phyloP scores from a whole-genome alignment of 2,888 invertebrate genomes.

The Coenonympha glycerion region DNA sequence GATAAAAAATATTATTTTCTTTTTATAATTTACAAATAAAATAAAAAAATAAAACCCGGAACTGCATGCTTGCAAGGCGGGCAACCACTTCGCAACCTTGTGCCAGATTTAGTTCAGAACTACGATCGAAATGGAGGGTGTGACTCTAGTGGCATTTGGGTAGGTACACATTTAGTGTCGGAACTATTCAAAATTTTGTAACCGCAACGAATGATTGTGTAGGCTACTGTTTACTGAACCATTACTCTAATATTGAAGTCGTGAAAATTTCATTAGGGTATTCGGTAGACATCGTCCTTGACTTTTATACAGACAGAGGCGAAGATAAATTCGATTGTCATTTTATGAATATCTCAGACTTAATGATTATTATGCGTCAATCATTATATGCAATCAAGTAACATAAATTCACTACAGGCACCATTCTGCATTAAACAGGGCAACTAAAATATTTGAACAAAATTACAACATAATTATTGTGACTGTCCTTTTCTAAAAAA shows the following conservation, averaged over 20 bases:
- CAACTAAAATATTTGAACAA: slow-evolving; percentile 10
- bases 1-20: background rate
- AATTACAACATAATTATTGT: background rate
- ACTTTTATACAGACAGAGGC: background rate
- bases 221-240: background rate
- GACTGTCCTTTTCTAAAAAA: slow-evolving; percentile 9
- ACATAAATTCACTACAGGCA: no score
- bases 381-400: slow-evolving; percentile 14
- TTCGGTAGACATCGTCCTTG: background rate
- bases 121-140: slow-evolving; percentile 2
- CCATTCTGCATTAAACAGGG: slow-evolving; percentile 13
- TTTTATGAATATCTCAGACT: background rate
- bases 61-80: background rate
- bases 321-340: slow-evolving; percentile 4
- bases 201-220: background rate
- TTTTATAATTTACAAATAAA: background rate
- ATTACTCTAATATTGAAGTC: background rate
- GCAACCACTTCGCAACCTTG: background rate
- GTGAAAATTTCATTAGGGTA: slow-evolving; percentile 4
- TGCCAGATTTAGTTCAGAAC: background rate
- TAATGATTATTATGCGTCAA: slow-evolving; percentile 9
- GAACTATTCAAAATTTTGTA: background rate
- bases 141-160: slow-evolving; percentile 3
- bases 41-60: background rate
- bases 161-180: background rate